Percentiles rank a stretch among this genome's conserved stretches.
These are phyloP conservation scores for Drosophila picticornis DNA, from an alignment of 2,888 invertebrate species.

Conservation along the genomic window DNA sequence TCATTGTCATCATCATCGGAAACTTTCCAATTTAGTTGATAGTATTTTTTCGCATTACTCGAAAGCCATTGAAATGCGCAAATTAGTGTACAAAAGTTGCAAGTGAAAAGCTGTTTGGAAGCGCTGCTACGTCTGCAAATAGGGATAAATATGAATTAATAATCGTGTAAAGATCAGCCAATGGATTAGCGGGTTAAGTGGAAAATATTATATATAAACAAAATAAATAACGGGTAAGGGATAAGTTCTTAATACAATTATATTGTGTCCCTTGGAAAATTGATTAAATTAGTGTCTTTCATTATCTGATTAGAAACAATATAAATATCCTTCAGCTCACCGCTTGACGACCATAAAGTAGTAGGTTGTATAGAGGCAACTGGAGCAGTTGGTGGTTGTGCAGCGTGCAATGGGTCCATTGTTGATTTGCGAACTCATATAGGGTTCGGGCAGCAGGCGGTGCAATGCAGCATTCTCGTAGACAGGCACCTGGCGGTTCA, in stretches of 20 bases:
- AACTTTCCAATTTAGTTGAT: slow-evolving; percentile 81
- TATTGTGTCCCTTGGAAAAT: neutral
- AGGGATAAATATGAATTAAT: neutral
- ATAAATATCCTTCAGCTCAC: slow-evolving; percentile 53
- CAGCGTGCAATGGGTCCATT: slow-evolving; percentile 84
- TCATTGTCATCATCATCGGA: slow-evolving; percentile 73
- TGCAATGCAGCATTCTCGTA: slow-evolving; percentile 77
- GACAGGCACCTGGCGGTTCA: slow-evolving; percentile 76
- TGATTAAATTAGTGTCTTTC: neutral
- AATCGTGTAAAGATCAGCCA: neutral
- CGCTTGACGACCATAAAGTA: slow-evolving; percentile 84
- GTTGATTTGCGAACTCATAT: slow-evolving; percentile 82
- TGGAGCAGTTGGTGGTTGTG: slow-evolving; percentile 78
- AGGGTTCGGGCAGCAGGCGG: slow-evolving; percentile 77
- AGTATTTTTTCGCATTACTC: slow-evolving; percentile 80
- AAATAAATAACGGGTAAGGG: neutral
- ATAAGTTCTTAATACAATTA: neutral
- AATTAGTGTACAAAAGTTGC: slow-evolving; percentile 82
- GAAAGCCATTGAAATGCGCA: slow-evolving; percentile 82
- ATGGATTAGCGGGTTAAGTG: too few relatives aligned
- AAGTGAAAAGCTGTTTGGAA: slow-evolving; percentile 83
- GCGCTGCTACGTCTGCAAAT: slow-evolving; percentile 79
- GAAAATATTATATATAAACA: neutral
- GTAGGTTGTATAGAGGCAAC: slow-evolving; percentile 83
- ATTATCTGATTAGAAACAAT: neutral